Percentiles rank a stretch among this genome's conserved stretches.
These are phyloP conservation scores for Conomelus anceps DNA, from an alignment of 2,888 invertebrate genomes.

Conservation along the genomic window DNA sequence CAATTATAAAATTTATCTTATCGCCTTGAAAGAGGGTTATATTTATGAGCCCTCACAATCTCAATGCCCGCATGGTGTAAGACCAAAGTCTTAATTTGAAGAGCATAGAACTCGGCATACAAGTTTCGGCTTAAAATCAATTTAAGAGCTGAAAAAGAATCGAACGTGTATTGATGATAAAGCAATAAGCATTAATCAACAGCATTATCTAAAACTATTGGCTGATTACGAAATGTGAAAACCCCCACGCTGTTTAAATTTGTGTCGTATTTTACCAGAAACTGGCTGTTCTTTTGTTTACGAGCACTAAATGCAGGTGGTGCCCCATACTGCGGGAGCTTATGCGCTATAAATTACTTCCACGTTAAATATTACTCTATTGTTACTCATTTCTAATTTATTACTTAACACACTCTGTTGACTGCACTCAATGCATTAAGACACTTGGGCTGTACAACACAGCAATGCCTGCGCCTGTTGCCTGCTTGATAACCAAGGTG, in stretches of 20 bases:
- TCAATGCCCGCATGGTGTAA: background rate
- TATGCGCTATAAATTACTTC: background rate
- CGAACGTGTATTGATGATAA: background rate
- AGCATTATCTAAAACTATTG: background rate
- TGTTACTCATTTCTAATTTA: background rate
- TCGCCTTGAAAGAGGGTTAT: too few species aligned
- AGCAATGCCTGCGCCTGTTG: background rate
- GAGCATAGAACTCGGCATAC: background rate
- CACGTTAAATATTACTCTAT: background rate
- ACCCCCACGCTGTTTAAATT: background rate
- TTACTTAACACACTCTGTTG: background rate
- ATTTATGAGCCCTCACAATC: too few species aligned
- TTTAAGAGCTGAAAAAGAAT: too few species aligned
- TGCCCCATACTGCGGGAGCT: background rate
- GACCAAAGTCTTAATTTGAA: too few species aligned
- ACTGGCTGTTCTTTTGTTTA: background rate
- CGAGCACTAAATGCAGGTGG: background rate
- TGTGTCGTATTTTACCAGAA: background rate
- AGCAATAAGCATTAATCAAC: background rate
- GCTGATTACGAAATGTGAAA: background rate
- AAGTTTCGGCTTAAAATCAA: too few species aligned
- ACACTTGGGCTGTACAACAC: background rate
- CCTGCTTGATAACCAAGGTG: background rate
- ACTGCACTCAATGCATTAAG: background rate
- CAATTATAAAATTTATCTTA: too few species aligned